phyloP scores from a whole-genome alignment of 1,140 invertebrate genomes.

The Aphelinus certus region DNA sequence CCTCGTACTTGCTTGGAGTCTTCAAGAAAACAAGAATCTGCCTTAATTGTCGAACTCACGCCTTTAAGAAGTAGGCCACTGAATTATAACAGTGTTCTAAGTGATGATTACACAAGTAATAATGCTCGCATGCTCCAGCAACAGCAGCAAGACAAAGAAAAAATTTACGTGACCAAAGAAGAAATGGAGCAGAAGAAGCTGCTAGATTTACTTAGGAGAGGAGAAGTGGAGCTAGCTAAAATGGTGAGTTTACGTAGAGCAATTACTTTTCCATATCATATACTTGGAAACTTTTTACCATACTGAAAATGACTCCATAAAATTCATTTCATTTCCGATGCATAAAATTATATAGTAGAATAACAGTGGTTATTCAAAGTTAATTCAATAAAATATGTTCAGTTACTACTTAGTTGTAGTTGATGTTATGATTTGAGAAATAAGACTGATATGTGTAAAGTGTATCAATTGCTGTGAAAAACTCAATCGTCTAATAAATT shows the following conservation, averaged over 20 bases:
- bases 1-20: slow-evolving; percentile 37
- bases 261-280: too few relatives aligned
- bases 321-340: too few relatives aligned
- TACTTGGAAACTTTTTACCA: too few relatives aligned
- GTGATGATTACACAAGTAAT: slow-evolving; percentile 51
- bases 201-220: slow-evolving; percentile 51
- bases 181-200: slow-evolving; percentile 53
- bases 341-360: too few relatives aligned
- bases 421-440: too few relatives aligned
- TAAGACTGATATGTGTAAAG: too few relatives aligned
- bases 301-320: too few relatives aligned
- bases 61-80: slow-evolving; percentile 34
- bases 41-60: slow-evolving; percentile 23
- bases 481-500: too few relatives aligned
- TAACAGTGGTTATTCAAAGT: too few relatives aligned
- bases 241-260: slow-evolving; percentile 47
- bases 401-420: too few relatives aligned
- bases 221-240: slow-evolving; percentile 50
- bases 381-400: too few relatives aligned
- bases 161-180: slow-evolving; percentile 54
- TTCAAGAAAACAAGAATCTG: slow-evolving; percentile 12
- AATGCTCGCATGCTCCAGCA: slow-evolving; percentile 18
- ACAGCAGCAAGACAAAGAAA: slow-evolving; percentile 38
- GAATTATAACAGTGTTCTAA: slow-evolving; percentile 52
- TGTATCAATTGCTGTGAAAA: too few relatives aligned